Base-by-base conservation (phyloP, 2,113 vertebrate species). In the Quiscalus mexicanus region DNA sequence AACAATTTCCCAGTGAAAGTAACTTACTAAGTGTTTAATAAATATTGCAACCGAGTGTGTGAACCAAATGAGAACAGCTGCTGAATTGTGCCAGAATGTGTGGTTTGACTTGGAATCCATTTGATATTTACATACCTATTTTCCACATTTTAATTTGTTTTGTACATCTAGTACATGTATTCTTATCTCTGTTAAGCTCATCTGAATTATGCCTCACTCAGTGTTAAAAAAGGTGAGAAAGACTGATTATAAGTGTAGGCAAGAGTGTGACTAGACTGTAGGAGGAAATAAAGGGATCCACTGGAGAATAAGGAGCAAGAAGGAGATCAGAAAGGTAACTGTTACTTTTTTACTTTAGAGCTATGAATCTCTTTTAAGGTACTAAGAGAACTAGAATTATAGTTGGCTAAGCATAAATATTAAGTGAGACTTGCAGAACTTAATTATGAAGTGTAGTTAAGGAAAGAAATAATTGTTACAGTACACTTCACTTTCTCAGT, bases 251-350 rank as follows among this genome's bases (percentile, higher is more conserved):
- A 68, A 70, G 13, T 77, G 76, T 77, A 55, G 55, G 64, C 71
- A 91, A 70, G 47, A 53, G 23, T 74, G 50, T 85, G 90, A 88
- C 71, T 70, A 85, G 92, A 94, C 82, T 92, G 42, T 56, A 77
- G 73, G 59, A 95, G 71, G 68, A 93, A 88, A 56, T 81, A 6
- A 31, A 84, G 89, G 33, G 62, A 89, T 89, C 49, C 16, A 42
- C 67, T 93, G 71, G 42, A 85, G 39, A 68, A 35, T 74, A 77
- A 76, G 79, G 56, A 93, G 27, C 63, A 83, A 64, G 68, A 15
- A 79, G 45, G 31, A 53, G 60, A 73, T 76, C 44, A 53, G 65
- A 67, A 81, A 87, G 60, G 39, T 79, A 93, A 55, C 59, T 63
- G 21, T 63, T 92, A 37, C 19, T 23, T 60, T 89, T 73, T 76